Conservation (phyloP, 2,888 invertebrate species). For the Rotaria sp. region DNA sequence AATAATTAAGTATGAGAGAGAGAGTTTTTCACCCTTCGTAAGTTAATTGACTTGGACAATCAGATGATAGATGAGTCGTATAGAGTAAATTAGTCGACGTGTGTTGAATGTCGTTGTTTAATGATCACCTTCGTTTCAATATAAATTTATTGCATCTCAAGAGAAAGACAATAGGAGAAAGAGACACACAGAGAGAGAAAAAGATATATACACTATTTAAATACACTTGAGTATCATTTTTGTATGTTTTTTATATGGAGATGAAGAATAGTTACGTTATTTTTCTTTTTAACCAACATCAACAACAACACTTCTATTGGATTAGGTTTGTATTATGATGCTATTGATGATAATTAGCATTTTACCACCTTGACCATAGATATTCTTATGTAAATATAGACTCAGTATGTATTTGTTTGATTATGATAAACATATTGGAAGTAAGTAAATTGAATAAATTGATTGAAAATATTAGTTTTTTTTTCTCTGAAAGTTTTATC, state of each 20-base stretch:
- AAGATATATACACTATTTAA: background rate
- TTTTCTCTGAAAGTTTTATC: background rate
- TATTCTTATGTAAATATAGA: slow-evolving; percentile 15
- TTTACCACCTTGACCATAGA: background rate
- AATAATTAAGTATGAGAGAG: background rate
- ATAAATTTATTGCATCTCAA: slow-evolving; percentile 4
- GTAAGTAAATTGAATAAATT: background rate
- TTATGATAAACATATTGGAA: slow-evolving; percentile 3
- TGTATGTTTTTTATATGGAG: background rate
- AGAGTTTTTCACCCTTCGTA: slow-evolving; percentile 3
- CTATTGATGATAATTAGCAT: background rate
- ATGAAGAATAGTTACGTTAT: background rate
- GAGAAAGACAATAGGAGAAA: background rate
- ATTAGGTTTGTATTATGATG: slow-evolving; percentile 15
- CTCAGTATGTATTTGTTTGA: background rate
- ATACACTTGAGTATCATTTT: background rate
- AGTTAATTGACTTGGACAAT: slow-evolving; percentile 14
- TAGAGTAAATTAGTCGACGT: background rate
- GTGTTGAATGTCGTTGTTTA: slow-evolving; percentile 10
- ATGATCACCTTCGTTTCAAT: slow-evolving; percentile 24
- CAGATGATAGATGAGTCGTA: background rate
- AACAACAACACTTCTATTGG: background rate
- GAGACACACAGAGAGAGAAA: background rate
- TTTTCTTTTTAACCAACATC: background rate
- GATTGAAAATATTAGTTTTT: background rate